Evolutionary conservation across 2,113 vertebrate genomes (phyloP).

Genomic region (Grammomys dolichurus): DNA sequence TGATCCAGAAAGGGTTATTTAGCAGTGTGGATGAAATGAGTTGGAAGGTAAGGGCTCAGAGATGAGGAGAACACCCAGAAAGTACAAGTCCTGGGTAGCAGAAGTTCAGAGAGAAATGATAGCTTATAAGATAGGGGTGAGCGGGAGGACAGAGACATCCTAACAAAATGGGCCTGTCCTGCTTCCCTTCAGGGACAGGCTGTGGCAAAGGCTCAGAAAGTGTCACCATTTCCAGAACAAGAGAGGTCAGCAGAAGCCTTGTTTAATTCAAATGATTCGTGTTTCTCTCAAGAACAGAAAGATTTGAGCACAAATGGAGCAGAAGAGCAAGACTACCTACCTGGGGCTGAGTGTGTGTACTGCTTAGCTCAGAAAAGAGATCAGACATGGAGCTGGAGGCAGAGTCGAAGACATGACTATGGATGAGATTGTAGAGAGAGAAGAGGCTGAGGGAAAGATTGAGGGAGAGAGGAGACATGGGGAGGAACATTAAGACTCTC

Average conservation of each 20-base stretch:
- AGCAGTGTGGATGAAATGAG: not conserved
- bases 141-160: not conserved
- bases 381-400: not conserved
- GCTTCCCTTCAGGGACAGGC: accelerated
- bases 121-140: not conserved
- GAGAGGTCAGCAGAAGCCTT: not conserved
- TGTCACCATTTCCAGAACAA: accelerated
- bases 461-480: not conserved
- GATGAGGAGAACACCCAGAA: not conserved
- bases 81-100: not conserved
- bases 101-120: accelerated
- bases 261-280: not conserved
- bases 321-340: not conserved
- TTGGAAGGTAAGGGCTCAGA: not conserved
- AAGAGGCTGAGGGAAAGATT: not conserved
- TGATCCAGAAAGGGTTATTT: not conserved
- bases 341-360: too few species aligned
- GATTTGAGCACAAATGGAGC: not conserved
- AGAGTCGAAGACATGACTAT: not conserved
- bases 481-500: not conserved
- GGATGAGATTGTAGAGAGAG: not conserved
- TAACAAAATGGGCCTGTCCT: not conserved
- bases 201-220: not conserved
- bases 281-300: not conserved
- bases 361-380: conserved; percentile 13